These are phyloP conservation scores for Phoxinus phoxinus DNA, from an alignment of 2,113 vertebrate species.

Conservation along the genomic window DNA sequence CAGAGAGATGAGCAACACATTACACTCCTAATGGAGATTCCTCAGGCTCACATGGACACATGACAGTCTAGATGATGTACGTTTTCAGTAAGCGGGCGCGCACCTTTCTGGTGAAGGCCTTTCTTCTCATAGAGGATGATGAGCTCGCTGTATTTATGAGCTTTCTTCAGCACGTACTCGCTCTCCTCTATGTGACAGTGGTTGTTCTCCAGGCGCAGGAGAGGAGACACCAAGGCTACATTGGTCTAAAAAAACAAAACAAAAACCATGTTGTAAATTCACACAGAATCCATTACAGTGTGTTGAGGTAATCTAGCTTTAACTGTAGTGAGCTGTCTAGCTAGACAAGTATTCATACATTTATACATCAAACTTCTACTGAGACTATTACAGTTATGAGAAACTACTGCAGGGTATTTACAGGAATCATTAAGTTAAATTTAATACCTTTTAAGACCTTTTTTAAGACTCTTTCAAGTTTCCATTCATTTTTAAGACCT, in stretches of 20 bases:
- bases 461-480: too few relatives aligned
- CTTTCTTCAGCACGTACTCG: constrained; percentile 95
- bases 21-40: not conserved
- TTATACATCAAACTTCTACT: not conserved
- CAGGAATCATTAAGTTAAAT: too few relatives aligned
- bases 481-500: too few relatives aligned
- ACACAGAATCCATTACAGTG: not conserved
- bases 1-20: not conserved
- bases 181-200: constrained; percentile 99
- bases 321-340: not conserved
- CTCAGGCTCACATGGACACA: not conserved
- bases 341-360: not conserved
- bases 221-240: constrained; percentile 92
- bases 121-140: constrained; percentile 99
- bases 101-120: constrained; percentile 96
- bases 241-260: constrained; percentile 81
- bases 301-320: not conserved
- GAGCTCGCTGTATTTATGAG: constrained; percentile 97
- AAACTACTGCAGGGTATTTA: too few relatives aligned
- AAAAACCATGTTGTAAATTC: not conserved
- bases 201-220: constrained; percentile 96
- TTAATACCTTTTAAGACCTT: too few relatives aligned
- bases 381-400: not conserved
- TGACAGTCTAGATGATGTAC: not conserved
- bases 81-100: too few relatives aligned